These are phyloP conservation scores for Gracilinanus agilis DNA, from an alignment of 2,113 vertebrate species.

Conservation along the genomic window DNA sequence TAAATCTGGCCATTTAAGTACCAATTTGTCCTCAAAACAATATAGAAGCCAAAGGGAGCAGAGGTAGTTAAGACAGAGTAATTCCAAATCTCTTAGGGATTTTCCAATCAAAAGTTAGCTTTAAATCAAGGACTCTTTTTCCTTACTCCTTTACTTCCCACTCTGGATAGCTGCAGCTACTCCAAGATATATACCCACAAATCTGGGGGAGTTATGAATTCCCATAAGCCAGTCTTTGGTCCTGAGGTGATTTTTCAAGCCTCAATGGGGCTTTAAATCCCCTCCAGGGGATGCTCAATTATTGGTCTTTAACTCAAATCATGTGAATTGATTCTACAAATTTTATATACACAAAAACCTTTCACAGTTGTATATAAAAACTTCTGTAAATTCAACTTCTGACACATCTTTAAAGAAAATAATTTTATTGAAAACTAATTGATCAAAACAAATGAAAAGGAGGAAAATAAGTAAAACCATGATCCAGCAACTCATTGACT, in stretches of 20 bases:
- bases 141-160: not conserved
- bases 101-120: not conserved
- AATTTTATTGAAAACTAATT: not conserved
- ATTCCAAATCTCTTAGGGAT: constrained; percentile 14
- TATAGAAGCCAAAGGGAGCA: not conserved
- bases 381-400: not conserved
- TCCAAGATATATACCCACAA: not conserved
- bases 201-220: not conserved
- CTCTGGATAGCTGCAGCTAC: not conserved
- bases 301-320: not conserved
- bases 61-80: not conserved
- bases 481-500: not conserved
- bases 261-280: not conserved
- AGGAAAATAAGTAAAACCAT: not conserved
- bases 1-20: not conserved
- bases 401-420: not conserved
- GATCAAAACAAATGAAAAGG: not conserved
- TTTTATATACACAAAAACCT: not conserved
- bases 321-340: not conserved
- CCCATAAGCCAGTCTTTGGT: not conserved
- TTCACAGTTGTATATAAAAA: constrained; percentile 2
- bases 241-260: accelerated
- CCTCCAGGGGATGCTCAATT: not conserved
- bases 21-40: not conserved
- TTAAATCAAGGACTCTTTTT: not conserved